phyloP scores from a whole-genome alignment of 2,888 invertebrate genomes.

The Ferrisia virgata region DNA sequence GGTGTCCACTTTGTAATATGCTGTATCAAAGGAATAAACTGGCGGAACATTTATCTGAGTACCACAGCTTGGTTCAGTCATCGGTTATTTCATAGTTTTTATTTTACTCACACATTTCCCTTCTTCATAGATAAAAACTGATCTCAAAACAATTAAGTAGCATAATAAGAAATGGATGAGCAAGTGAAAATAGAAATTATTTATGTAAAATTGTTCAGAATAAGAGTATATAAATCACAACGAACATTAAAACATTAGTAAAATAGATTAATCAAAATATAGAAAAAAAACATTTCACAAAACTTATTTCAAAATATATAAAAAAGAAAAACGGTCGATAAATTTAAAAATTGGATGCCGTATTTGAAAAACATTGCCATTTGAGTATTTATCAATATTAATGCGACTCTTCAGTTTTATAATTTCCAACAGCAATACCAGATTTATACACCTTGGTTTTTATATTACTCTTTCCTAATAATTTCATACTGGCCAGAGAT shows the following conservation, averaged over 20 bases:
- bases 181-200: too few species aligned
- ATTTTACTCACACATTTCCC: neutral
- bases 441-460: neutral
- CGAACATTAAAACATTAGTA: neutral
- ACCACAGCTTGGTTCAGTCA: neutral
- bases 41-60: neutral
- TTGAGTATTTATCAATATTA: neutral
- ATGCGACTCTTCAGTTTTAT: neutral
- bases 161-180: neutral
- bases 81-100: neutral
- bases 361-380: neutral
- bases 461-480: neutral
- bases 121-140: too few species aligned
- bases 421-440: neutral
- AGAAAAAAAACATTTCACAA: neutral
- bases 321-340: neutral
- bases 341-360: neutral
- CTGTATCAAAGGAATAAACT: neutral
- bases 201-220: neutral
- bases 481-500: neutral
- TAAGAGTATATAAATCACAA: neutral
- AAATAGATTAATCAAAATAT: neutral
- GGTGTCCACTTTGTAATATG: neutral
- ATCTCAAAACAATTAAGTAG: neutral
- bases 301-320: neutral